These are phyloP conservation scores for Halictus ligatus DNA, from an alignment of 2,888 invertebrate species.

Conservation along the genomic window DNA sequence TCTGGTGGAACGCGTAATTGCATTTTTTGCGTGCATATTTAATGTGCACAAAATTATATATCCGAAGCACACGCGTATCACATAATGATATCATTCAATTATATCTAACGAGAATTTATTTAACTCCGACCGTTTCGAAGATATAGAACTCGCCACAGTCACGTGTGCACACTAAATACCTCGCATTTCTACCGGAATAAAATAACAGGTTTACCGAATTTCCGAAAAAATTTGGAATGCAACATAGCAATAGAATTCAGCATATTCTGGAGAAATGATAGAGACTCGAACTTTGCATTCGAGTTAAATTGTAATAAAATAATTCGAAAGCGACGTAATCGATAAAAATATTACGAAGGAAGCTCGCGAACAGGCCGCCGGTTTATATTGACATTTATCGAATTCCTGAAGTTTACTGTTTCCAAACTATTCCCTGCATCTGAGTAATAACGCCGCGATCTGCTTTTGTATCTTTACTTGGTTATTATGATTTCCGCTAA, in stretches of 20 bases:
- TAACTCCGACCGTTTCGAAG: background rate
- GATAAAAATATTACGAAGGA: no score
- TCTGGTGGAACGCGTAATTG: background rate
- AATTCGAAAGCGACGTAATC: no score
- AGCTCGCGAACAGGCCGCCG: no score
- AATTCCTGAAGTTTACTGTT: background rate
- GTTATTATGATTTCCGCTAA: background rate
- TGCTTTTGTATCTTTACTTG: conserved; percentile 3
- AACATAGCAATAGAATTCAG: no score
- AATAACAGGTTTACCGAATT: background rate
- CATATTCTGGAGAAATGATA: no score
- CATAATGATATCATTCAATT: conserved; percentile 9
- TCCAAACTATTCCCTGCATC: background rate
- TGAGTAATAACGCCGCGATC: background rate
- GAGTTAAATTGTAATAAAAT: no score
- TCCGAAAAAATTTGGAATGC: background rate
- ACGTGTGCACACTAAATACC: background rate
- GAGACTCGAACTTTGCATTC: no score
- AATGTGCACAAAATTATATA: background rate
- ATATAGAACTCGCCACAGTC: background rate
- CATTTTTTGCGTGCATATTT: background rate
- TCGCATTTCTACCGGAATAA: background rate
- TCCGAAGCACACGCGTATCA: background rate
- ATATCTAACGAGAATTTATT: conserved; percentile 1
- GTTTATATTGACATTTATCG: no score